Evolutionary conservation across 2,888 invertebrate species (phyloP), one percentile per base, ranked within the genome.

Genomic region (Iphiclides podalirius): DNA sequence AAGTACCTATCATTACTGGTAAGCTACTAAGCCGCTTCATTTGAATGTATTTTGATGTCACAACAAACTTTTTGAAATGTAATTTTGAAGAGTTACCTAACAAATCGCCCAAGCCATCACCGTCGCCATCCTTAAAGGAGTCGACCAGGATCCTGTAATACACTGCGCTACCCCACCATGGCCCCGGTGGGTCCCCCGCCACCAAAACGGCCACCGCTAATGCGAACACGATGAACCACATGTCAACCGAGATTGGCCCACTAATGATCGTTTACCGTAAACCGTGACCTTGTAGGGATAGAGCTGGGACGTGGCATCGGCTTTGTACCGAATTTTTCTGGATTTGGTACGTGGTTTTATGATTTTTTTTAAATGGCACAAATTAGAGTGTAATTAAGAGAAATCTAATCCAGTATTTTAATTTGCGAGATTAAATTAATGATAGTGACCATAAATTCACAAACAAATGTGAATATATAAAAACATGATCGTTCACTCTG

Each of bases 81-180:
- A n/a, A n/a, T n/a, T n/a, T n/a, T n/a, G n/a, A n/a, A n/a, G n/a
- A n/a, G 13, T 47, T 26, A 91, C 96, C 97, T 70, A 87, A 90
- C 2, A 97, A 74, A 75, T 98, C 97, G 0, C 98, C 98, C n/a
- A 94, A 78, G 2, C 97, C 97, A 72, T 96, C 95, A 0, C 93
- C 93, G 70, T 96, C 85, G 0, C 91, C 90, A 73, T 98, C 98
- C 68, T 91, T 92, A 79, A 96, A 97, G 0, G 96, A 95, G 58
- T 94, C 91, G 0, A 96, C 94, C 66, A 95, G 92, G 23, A 96
- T 90, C 72, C 96, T 94, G 76, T 98, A 98, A 61, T 96, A 92
- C 12, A 94, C 91, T 0, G 93, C 91, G 31, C 90, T 92, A 66
- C 93, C 90, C 94, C 95, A 97, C 98, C 98, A 97, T 1, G 67